A percentile compares a stretch with the other conserved stretches of the same genome.
Conservation (phyloP, 2,888 invertebrate genomes). For the Andrena haemorrhoa region DNA sequence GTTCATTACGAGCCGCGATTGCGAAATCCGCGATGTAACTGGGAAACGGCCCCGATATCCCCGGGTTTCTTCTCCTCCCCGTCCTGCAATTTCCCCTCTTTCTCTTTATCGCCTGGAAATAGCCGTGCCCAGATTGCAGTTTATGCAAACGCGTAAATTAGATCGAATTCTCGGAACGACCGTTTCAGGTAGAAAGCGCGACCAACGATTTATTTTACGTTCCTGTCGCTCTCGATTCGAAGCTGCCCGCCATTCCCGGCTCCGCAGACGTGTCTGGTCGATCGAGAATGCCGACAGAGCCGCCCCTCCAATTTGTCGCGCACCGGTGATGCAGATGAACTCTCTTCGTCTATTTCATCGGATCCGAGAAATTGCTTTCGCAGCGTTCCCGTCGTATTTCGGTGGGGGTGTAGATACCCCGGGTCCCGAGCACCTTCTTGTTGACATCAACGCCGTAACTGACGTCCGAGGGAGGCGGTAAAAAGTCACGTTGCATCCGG, state of each 20-base stretch:
- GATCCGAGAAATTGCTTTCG: background rate
- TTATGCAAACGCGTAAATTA: slow-evolving; percentile 71
- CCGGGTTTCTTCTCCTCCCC: background rate
- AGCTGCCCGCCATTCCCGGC: background rate
- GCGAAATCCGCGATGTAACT: slow-evolving; percentile 67
- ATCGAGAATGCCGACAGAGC: background rate
- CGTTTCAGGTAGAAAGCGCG: slow-evolving; percentile 58
- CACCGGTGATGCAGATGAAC: too few relatives aligned
- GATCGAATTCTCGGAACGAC: slow-evolving; percentile 65
- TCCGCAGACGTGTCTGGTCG: background rate
- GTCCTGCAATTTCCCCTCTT: slow-evolving; percentile 22
- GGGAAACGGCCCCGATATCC: slow-evolving; percentile 26
- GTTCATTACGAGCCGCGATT: slow-evolving; percentile 58
- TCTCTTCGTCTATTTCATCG: background rate
- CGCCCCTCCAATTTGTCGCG: too few relatives aligned
- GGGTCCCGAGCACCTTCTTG: slow-evolving; percentile 39
- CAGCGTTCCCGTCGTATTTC: background rate
- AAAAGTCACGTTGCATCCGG: slow-evolving; percentile 80
- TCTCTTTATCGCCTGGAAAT: slow-evolving; percentile 47
- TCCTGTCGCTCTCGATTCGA: slow-evolving; percentile 28
- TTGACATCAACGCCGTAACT: slow-evolving; percentile 58
- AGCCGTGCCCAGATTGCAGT: slow-evolving; percentile 6
- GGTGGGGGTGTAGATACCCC: slow-evolving; percentile 37
- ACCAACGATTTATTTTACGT: slow-evolving; percentile 35
- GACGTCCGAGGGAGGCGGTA: slow-evolving; percentile 64